A percentile compares a stretch with the other conserved stretches of the same genome.
phyloP scores from a whole-genome alignment of 92 coral and sea anemone species.

The Zoanthus sociatus region DNA sequence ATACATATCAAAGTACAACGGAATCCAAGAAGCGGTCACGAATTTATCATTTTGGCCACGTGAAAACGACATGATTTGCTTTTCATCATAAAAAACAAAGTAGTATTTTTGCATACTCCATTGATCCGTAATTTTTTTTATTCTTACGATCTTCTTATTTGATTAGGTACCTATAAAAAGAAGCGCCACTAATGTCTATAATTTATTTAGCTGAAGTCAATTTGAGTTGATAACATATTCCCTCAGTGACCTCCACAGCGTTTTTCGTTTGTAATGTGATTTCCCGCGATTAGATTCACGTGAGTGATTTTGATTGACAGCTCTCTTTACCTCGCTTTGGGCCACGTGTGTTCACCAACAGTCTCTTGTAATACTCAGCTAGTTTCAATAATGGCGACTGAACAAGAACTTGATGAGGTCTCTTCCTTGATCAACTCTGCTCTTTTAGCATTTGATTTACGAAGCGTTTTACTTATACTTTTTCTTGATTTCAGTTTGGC shows the following conservation, averaged over 20 bases:
- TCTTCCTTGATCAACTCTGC: constrained; percentile 14
- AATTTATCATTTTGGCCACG: background rate
- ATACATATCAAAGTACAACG: background rate
- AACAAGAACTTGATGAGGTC: constrained; percentile 39
- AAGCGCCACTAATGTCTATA: background rate
- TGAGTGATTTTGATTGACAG: constrained; percentile 52
- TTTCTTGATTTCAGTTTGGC: constrained; percentile 63
- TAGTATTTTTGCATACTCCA: background rate
- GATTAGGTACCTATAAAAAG: background rate
- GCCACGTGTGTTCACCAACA: constrained; percentile 49
- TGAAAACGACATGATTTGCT: background rate
- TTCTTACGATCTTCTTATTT: background rate
- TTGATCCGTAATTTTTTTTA: background rate
- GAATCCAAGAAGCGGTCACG: background rate
- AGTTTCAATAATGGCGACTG: constrained; percentile 43
- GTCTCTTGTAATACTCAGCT: constrained; percentile 8
- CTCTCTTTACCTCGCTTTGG: constrained; percentile 35
- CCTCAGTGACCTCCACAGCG: constrained; percentile 25
- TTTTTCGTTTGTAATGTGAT: constrained; percentile 26
- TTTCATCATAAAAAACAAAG: background rate
- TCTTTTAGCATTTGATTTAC: background rate
- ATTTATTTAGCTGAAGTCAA: background rate
- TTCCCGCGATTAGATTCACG: constrained; percentile 55
- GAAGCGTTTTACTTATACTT: constrained; percentile 12
- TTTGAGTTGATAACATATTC: background rate